Evolutionary conservation across 1,140 invertebrate genomes (phyloP).

Genomic region (Drosophila chauvacae): DNA sequence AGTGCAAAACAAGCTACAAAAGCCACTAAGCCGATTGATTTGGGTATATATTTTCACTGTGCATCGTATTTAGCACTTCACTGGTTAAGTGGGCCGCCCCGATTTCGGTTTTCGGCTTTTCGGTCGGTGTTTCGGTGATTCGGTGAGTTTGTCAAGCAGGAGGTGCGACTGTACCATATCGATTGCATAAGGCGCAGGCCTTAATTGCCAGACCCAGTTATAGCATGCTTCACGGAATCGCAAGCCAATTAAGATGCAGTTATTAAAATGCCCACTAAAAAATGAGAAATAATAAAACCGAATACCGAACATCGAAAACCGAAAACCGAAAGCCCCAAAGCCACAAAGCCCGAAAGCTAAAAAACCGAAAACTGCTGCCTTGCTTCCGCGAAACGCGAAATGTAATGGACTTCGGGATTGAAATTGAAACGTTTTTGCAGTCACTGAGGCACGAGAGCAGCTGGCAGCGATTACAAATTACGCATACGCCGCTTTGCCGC

Average conservation of each 20-base stretch:
- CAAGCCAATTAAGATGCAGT: conserved; percentile 53
- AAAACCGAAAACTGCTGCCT: conserved; percentile 9
- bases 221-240: conserved; percentile 54
- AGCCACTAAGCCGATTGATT: conserved; percentile 2
- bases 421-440: conserved; percentile 78
- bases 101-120: background rate
- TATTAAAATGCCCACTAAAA: conserved; percentile 38
- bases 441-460: conserved; percentile 78
- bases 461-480: conserved; percentile 61
- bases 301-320: background rate
- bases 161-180: conserved; percentile 49
- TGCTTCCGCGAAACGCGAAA: conserved; percentile 35
- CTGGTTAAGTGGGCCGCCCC: conserved; percentile 38
- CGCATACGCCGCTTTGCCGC: conserved; percentile 71
- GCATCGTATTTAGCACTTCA: conserved; percentile 35
- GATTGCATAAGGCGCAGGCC: conserved; percentile 49
- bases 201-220: conserved; percentile 51
- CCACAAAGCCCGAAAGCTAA: background rate
- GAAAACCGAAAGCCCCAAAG: background rate
- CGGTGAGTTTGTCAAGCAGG: conserved; percentile 42
- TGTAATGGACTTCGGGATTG: conserved; percentile 32
- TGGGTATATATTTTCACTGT: background rate
- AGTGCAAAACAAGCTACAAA: background rate
- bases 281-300: conserved; percentile 12
- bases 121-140: background rate